Percentiles rank a stretch among this genome's conserved stretches.
Evolutionary conservation across 1,140 invertebrate genomes (phyloP).

Genomic region (Cheumatopsyche charites): DNA sequence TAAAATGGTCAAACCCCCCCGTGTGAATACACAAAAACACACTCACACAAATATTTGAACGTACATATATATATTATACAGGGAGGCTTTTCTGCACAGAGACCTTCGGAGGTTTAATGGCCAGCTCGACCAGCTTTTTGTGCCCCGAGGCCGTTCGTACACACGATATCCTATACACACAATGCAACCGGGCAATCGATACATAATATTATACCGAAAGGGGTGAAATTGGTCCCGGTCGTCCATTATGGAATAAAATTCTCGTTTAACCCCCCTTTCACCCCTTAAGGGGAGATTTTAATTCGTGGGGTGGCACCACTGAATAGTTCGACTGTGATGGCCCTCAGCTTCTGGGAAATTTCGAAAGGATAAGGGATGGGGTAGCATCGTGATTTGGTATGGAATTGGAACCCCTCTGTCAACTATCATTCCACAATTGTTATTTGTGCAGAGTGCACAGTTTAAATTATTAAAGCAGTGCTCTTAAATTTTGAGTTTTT

Average conservation of each 20-base stretch:
- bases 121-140: conserved; percentile 29
- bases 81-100: conserved; percentile 10
- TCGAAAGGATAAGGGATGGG: too few species aligned
- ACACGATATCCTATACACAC: neutral
- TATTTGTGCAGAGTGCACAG: conserved; percentile 37
- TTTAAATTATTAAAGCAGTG: too few species aligned
- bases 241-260: conserved; percentile 36
- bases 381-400: conserved; percentile 36
- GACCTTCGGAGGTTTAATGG: conserved; percentile 21
- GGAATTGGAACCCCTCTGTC: conserved; percentile 12
- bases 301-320: conserved; percentile 42
- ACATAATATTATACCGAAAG: conserved; percentile 31
- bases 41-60: neutral
- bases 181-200: conserved; percentile 38
- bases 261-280: conserved; percentile 35
- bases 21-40: neutral
- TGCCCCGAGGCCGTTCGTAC: neutral
- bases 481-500: too few species aligned
- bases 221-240: conserved; percentile 31
- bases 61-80: neutral
- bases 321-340: too few species aligned
- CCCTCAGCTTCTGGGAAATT: too few species aligned
- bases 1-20: conserved; percentile 6
- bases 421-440: conserved; percentile 39
- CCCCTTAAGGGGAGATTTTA: conserved; percentile 33